A percentile compares a stretch with the other conserved stretches of the same genome.
phyloP scores from a whole-genome alignment of 2,888 invertebrate species.

The Limnephilus auricula region DNA sequence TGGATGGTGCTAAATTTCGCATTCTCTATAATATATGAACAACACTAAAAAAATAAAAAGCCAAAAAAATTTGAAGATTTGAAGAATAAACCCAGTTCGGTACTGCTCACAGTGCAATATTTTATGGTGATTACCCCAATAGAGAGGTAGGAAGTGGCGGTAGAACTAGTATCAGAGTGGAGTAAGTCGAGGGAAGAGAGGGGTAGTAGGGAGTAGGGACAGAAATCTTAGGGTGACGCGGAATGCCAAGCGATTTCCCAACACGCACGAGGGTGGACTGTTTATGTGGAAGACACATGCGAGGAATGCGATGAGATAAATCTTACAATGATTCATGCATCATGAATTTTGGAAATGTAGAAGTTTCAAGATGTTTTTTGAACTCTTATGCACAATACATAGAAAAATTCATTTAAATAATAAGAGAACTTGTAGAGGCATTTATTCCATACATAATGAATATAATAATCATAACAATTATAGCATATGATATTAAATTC shows the following conservation, averaged over 20 bases:
- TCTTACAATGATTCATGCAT: neutral
- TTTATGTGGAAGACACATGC: constrained; percentile 41
- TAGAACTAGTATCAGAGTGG: neutral
- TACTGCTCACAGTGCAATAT: constrained; percentile 51
- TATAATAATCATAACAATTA: too few species aligned
- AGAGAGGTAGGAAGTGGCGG: constrained; percentile 6
- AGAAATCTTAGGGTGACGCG: constrained; percentile 49
- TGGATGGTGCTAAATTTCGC: too few species aligned
- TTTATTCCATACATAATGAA: too few species aligned
- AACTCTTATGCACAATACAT: neutral
- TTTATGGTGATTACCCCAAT: constrained; percentile 62
- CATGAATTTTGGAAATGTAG: neutral
- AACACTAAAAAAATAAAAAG: too few species aligned
- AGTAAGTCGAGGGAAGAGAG: neutral
- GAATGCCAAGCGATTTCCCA: constrained; percentile 45
- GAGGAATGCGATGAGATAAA: constrained; percentile 20
- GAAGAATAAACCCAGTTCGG: neutral
- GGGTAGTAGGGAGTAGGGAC: neutral
- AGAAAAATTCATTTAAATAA: neutral
- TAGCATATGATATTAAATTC: too few species aligned
- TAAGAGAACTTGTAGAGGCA: too few species aligned
- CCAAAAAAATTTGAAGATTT: too few species aligned
- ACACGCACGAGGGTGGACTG: constrained; percentile 32
- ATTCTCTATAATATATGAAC: too few species aligned
- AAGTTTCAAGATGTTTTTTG: neutral